A percentile compares a stretch with the other conserved stretches of the same genome.
Conservation (phyloP, 1,140 invertebrate genomes). For the Trachymyrmex septentrionalis region DNA sequence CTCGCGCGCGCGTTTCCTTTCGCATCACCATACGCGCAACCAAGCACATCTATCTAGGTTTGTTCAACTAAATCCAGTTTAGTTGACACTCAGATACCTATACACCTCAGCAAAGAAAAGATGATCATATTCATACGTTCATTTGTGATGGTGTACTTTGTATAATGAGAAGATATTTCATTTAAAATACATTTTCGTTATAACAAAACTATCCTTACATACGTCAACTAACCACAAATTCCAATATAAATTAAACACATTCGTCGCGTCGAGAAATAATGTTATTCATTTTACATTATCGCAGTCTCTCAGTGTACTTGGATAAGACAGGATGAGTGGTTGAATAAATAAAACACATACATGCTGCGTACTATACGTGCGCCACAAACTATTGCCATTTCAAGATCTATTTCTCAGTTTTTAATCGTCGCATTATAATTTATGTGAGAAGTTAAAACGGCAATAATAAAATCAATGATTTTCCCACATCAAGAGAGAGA, state of each 20-base stretch:
- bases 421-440: neutral
- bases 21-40: neutral
- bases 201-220: conserved; percentile 6
- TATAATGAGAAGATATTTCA: conserved; percentile 34
- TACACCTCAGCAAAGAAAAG: neutral
- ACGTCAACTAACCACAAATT: neutral
- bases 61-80: conserved; percentile 68
- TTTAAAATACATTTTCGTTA: conserved; percentile 47
- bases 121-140: neutral
- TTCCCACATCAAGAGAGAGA: neutral
- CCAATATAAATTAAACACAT: neutral
- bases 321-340: conserved; percentile 6
- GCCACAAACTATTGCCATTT: conserved; percentile 4
- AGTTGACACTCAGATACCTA: conserved; percentile 27
- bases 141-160: neutral
- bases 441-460: conserved; percentile 15
- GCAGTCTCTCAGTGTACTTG: conserved; percentile 39
- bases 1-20: neutral
- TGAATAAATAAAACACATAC: conserved; percentile 50
- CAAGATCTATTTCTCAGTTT: conserved; percentile 1
- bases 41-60: conserved; percentile 7
- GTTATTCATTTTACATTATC: conserved; percentile 38
- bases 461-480: conserved; percentile 1
- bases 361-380: neutral
- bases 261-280: neutral